Base-by-base conservation (phyloP, 2,113 vertebrate genomes). In the Setophaga petechia region DNA sequence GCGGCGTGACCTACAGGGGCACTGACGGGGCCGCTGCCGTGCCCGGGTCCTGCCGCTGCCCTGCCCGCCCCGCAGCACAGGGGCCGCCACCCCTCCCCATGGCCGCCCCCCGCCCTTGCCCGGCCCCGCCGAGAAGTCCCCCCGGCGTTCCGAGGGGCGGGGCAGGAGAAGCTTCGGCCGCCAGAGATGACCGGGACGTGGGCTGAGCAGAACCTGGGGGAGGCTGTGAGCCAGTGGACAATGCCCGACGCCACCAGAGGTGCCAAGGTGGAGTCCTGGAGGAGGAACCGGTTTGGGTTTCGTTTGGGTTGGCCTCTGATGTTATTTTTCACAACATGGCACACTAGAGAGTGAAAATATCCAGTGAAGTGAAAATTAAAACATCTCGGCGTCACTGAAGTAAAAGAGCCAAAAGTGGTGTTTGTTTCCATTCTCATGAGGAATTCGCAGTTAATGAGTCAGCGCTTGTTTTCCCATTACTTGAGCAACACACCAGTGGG, bases 1-100 rank as follows among this genome's bases (percentile, higher is more conserved):
- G 4, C 6, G 30, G 51, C 4, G 2, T 12, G 9, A 4, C 58
- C 6, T 4, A 7, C 3, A 3, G 7, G 28, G 20, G 12, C 6
- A 2, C 17, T 14, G 1, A 12, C 1, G 47, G 14, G 4, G 39
- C 5, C 6, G 46, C 46, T 12, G 46, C 46, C 46, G 21, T 24
- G 47, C 47, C 13, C 6, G 74, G 30, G 14, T 3, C 1, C 25
- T 9, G 58, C 15, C 8, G 5, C 9, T 7, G 49, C 33, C 25
- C 39, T 66, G 37, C 46, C 24, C 37, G 5, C 20, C 47, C 31
- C 57, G 19, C 57, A 11, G 39, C 24, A 4, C 15, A 9, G 66
- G 8, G 39, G 12, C 39, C n/a, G 49, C 14, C 6, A 6, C 21
- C 33, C 21, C 10, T 20, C 23, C 23, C 31, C 46, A 5, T 5